Percentiles rank a stretch among this genome's conserved stretches.
phyloP scores from a whole-genome alignment of 2,888 invertebrate species.

The Drosophila neotestacea region DNA sequence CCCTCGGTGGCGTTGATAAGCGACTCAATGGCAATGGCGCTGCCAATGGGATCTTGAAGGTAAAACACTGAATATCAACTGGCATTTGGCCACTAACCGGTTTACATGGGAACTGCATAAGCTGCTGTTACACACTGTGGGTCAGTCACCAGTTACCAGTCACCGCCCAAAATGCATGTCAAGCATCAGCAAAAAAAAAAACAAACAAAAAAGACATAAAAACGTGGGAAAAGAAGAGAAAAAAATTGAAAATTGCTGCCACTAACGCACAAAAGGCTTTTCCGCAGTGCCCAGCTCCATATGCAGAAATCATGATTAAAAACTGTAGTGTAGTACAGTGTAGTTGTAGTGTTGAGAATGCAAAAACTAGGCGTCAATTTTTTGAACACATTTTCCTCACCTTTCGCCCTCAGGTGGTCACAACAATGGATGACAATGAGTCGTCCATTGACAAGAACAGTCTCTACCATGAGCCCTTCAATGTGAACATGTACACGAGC shows the following conservation, averaged over 20 bases:
- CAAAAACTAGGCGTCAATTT: constrained; percentile 38
- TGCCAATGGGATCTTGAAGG: constrained; percentile 86
- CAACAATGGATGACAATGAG: constrained; percentile 85
- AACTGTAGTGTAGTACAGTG: constrained; percentile 55
- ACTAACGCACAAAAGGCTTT: constrained; percentile 40
- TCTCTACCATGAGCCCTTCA: constrained; percentile 86
- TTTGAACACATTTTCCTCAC: constrained; percentile 56
- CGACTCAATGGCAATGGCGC: constrained; percentile 86
- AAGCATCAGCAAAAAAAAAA: constrained; percentile 27
- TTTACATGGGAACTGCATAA: constrained; percentile 49
- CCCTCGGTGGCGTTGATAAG: constrained; percentile 85
- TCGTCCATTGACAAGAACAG: constrained; percentile 86
- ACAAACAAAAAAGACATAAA: not conserved
- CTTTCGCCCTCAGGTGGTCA: constrained; percentile 81
- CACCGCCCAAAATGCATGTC: constrained; percentile 74
- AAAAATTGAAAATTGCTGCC: constrained; percentile 33
- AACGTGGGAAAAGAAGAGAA: constrained; percentile 17
- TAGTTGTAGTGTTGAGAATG: constrained; percentile 1
- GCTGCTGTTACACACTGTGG: constrained; percentile 34
- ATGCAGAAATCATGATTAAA: constrained; percentile 78
- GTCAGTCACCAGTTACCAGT: constrained; percentile 7
- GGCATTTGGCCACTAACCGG: constrained; percentile 30
- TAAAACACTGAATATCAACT: constrained; percentile 55
- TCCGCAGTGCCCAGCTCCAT: constrained; percentile 44
- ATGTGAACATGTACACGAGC: constrained; percentile 86